These are phyloP conservation scores for Boloria euphrosyne DNA, from an alignment of 2,888 invertebrate genomes.

Conservation along the genomic window DNA sequence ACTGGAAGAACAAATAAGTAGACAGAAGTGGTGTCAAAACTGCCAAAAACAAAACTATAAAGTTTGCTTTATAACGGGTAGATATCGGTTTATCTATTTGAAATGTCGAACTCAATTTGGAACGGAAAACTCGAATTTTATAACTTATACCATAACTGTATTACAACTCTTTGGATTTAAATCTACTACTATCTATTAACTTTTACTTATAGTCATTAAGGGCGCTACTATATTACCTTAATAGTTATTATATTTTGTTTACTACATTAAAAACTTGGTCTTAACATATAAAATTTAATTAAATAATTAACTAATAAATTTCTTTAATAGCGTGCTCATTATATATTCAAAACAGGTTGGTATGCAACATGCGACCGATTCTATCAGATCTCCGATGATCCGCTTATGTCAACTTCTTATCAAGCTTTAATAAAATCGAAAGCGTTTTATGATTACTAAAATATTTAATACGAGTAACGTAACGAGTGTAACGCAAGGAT, in stretches of 20 bases:
- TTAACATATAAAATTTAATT: conserved; percentile 37
- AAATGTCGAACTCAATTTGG: conserved; percentile 78
- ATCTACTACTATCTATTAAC: too few relatives aligned
- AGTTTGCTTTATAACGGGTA: conserved; percentile 77
- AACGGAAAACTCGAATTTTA: conserved; percentile 60
- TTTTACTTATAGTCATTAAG: neutral
- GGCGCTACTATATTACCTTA: too few relatives aligned
- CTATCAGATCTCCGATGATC: conserved; percentile 20
- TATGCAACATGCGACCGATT: conserved; percentile 14
- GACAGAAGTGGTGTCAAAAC: conserved; percentile 79
- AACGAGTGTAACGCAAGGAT: conserved; percentile 54
- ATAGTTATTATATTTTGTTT: neutral
- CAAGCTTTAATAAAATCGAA: conserved; percentile 53
- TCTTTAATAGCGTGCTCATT: conserved; percentile 42
- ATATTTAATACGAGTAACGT: conserved; percentile 56
- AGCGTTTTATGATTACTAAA: conserved; percentile 65
- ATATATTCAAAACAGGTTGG: conserved; percentile 28
- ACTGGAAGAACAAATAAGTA: conserved; percentile 79
- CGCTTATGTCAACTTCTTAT: conserved; percentile 28
- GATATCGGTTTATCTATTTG: conserved; percentile 79
- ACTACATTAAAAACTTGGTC: conserved; percentile 39
- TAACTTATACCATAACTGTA: conserved; percentile 46
- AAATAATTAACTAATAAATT: conserved; percentile 43
- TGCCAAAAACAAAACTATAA: conserved; percentile 84
- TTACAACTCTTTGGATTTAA: neutral